Evolutionary conservation across 2,797 vertebrate species (phyloP).

Genomic region (Gallinago solitaria): DNA sequence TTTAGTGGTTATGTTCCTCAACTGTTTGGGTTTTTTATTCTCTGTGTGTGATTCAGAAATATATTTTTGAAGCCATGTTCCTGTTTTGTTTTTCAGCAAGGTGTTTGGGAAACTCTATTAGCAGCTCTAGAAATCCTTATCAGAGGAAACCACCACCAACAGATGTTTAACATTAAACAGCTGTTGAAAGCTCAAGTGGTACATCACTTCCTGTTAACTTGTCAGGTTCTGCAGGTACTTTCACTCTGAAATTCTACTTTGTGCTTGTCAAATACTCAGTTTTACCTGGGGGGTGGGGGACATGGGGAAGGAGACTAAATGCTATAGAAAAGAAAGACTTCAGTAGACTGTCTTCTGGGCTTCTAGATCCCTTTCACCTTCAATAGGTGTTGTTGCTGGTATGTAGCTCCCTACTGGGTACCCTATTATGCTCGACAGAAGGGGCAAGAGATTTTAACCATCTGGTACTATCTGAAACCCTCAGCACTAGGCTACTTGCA

Average conservation of each 20-base stretch:
- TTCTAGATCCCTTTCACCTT: not conserved
- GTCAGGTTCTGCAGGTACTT: slow-evolving; percentile 94
- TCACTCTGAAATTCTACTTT: not conserved
- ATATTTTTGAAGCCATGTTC: not conserved
- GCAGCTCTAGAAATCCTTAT: slow-evolving; percentile 93
- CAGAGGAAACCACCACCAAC: slow-evolving; percentile 90
- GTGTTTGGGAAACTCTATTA: slow-evolving; percentile 94
- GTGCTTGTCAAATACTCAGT: not conserved
- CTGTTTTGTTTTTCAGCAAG: slow-evolving; percentile 76
- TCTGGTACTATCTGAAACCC: not conserved
- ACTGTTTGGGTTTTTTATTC: not conserved
- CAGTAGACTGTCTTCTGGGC: not conserved
- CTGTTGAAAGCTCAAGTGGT: slow-evolving; percentile 91
- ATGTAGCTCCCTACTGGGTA: not conserved
- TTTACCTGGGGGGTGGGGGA: not conserved
- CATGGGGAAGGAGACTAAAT: not conserved
- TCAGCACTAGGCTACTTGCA: not conserved
- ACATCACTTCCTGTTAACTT: slow-evolving; percentile 92
- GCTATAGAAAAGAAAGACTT: not conserved
- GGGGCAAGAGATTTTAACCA: not conserved
- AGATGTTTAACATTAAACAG: slow-evolving; percentile 94
- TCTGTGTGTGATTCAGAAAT: not conserved
- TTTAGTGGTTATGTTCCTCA: not conserved
- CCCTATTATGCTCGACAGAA: not conserved
- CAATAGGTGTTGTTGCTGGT: not conserved